phyloP scores from a whole-genome alignment of 2,888 invertebrate genomes.

The Ceratothoa steindachneri region DNA sequence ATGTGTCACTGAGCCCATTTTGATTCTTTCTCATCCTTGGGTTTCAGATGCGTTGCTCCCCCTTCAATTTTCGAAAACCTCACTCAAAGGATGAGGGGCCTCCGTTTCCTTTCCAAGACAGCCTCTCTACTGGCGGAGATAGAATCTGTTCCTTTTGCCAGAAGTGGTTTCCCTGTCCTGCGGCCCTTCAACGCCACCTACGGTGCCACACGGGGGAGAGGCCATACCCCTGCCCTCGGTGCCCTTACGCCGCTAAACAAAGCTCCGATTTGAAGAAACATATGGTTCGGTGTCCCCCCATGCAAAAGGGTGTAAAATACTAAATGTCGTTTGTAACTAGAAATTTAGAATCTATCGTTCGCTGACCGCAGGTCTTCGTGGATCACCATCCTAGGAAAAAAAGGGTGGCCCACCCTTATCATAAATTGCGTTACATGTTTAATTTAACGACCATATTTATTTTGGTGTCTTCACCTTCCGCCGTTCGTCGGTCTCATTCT shows the following conservation, averaged over 20 bases:
- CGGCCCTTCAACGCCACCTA: slow-evolving; percentile 36
- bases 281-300: too few species aligned
- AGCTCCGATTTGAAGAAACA: slow-evolving; percentile 20
- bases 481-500: too few species aligned
- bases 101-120: neutral
- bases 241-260: slow-evolving; percentile 39
- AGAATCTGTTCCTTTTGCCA: slow-evolving; percentile 22
- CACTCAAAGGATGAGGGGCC: neutral
- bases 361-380: too few species aligned
- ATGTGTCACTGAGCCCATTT: neutral
- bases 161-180: slow-evolving; percentile 36
- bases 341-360: too few species aligned
- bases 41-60: neutral
- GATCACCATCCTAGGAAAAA: too few species aligned
- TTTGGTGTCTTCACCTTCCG: too few species aligned
- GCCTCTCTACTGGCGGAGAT: slow-evolving; percentile 3
- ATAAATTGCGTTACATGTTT: too few species aligned
- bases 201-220: slow-evolving; percentile 42
- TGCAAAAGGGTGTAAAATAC: too few species aligned
- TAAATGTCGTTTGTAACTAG: too few species aligned
- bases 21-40: too few species aligned
- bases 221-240: slow-evolving; percentile 36
- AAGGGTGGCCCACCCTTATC: too few species aligned
- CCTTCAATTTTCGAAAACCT: neutral
- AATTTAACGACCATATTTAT: too few species aligned